phyloP scores from a whole-genome alignment of 1,140 invertebrate species.

The Delia radicum region DNA sequence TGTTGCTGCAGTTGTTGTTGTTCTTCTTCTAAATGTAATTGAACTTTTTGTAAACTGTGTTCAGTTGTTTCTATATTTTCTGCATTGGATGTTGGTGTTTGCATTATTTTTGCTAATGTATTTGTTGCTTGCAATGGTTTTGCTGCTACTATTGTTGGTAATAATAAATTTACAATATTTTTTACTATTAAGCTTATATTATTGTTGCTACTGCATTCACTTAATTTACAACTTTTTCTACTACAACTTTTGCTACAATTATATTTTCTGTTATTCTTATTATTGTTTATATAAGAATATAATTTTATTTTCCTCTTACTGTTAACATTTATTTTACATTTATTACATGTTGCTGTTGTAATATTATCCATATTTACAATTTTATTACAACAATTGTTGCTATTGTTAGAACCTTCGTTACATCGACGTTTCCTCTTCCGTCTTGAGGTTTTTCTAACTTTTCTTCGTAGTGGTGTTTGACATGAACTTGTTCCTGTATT shows the following conservation, averaged over 20 bases:
- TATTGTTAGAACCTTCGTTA: background rate
- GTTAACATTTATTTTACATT: background rate
- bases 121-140: background rate
- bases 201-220: background rate
- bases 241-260: background rate
- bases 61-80: background rate
- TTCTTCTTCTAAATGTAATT: conserved; percentile 1
- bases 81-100: background rate
- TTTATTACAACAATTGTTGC: background rate
- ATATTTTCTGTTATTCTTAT: background rate
- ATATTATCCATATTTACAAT: background rate
- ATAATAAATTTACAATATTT: background rate
- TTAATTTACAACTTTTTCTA: background rate
- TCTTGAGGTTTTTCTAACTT: background rate
- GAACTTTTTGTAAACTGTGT: background rate
- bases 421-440: background rate
- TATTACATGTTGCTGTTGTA: background rate
- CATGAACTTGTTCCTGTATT: background rate
- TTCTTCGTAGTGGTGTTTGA: background rate
- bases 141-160: background rate
- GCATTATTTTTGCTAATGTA: conserved; percentile 7
- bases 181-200: background rate
- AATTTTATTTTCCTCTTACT: background rate
- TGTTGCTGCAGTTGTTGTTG: background rate
- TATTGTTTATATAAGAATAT: background rate